Base-by-base conservation (phyloP, 2,888 invertebrate species). In the Lymantria monacha region DNA sequence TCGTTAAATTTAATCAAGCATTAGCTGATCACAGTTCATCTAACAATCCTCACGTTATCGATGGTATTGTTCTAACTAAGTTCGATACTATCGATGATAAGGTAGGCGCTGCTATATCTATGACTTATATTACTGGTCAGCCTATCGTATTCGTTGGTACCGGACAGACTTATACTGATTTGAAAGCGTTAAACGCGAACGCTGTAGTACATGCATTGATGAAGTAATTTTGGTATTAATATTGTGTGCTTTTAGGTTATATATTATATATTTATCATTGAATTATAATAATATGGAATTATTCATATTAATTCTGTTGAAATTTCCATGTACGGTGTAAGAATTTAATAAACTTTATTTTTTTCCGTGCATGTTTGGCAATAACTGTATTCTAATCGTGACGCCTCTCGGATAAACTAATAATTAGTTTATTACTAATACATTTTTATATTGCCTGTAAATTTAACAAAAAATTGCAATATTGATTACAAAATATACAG, bases 11-110 rank as follows among this genome's bases (percentile, higher is more conserved):
- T 91, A 99, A 99, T 92, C 97, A 98, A 83, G 97, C 99, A 0
- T 91, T 99, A 41, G 99, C 99, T 8, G 99, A 99, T 86, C 96
- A 97, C 88, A 94, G 94, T 48, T 93, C 95, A 0, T 93, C 95
- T 0, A 87, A 88, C 50, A 95, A 95, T 81, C 97, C 98, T 0
- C 97, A 98, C 76, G 94, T 98, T 42, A 99, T 99, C 68, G 99
- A 99, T 87, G 99, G 99, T 46, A 99, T 99, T 69, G 98, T 99
- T 10, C 93, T 99, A 44, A 99, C 99, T 8, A 99, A 99, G 90
- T 99, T 99, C 89, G 99, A 99, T 85, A 99, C 99, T 0, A 99
- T 99, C 72, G 99, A 99, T 83, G 99, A 99, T 85, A 99, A 99
- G 92, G 97, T 99, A 22, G 99, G 99, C 9, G 99, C 99, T 41